Evolutionary conservation across 2,797 vertebrate genomes (phyloP), one percentile per base, ranked within the genome.

Genomic region (Pogoniulus pusillus): DNA sequence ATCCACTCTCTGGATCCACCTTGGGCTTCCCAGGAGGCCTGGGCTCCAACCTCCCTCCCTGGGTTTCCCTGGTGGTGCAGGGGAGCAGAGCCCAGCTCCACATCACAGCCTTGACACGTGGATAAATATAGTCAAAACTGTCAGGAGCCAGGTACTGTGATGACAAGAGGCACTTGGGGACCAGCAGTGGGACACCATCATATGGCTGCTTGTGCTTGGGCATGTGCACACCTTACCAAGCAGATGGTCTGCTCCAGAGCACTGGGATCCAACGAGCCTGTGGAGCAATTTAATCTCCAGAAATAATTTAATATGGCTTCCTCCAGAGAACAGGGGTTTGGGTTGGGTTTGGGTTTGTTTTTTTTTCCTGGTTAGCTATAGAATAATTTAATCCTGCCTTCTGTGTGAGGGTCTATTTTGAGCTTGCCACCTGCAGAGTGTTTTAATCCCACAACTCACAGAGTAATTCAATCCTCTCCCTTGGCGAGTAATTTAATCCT

Each of bases 401-500:
- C 88, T 90, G 73, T 75, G 85, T 86, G 84, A 94, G 90, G 93
- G 86, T 89, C 94, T 96, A 87, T 96, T 96, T 95, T 90, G 79
- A 94, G 93, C 1, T 93, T 82, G 88, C 88, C 93, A 94, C 93
- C 93, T 95, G 93, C 83, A 43, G 88, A 91, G 81, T 84, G 94
- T 93, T 96, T 95, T 95, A 96, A 95, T 96, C 94, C 94, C 94
- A 62, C 91, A 66, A 85, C 88, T 94, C 93, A 54, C 65, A 70
- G 69, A 92, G 86, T 94, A 95, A 96, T 95, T 94, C 91, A 96
- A 93, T 95, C 93, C 91, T 95, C 88, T 96, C 92, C 92, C 92
- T 94, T 95, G 93, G 92, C 77, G 90, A 94, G 93, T 96, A 95
- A 95, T 96, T 96, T 96, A 95, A 96, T 96, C 95, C 94, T 95